Evolutionary conservation across 2,797 vertebrate species (phyloP).

Genomic region (Nyctalus aviator): DNA sequence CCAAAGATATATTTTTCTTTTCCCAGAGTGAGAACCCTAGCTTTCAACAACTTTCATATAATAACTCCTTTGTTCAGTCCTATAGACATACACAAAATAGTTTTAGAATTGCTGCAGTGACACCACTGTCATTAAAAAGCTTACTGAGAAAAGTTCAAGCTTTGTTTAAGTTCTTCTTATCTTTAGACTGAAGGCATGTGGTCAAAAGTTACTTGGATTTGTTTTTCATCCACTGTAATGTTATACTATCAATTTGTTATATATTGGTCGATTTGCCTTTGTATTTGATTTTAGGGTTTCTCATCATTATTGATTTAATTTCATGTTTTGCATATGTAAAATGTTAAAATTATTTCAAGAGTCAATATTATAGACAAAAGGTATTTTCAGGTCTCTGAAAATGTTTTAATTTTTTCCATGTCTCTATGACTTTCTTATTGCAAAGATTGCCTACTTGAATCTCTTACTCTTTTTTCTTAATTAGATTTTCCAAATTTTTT

Average conservation of each 20-base stretch:
- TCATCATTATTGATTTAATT: conserved; percentile 18
- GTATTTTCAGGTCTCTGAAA: not conserved
- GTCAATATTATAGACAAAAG: conserved; percentile 9
- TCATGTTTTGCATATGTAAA: conserved; percentile 46
- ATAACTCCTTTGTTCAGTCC: conserved; percentile 25
- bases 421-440: not conserved
- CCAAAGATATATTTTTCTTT: not conserved
- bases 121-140: not conserved
- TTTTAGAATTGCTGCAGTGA: conserved; percentile 4
- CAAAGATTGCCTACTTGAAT: not conserved
- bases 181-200: not conserved
- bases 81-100: not conserved
- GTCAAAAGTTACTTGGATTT: conserved; percentile 17
- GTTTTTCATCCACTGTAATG: conserved; percentile 39
- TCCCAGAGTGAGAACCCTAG: not conserved
- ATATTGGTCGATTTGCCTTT: not conserved
- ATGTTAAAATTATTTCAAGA: conserved; percentile 40
- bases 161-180: not conserved
- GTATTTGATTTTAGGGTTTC: not conserved
- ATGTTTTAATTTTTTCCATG: conserved; percentile 18
- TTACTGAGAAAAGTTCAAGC: not conserved
- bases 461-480: conserved; percentile 11
- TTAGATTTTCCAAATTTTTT: conserved; percentile 3
- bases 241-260: not conserved
- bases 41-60: conserved; percentile 12